A percentile compares a stretch with the other conserved stretches of the same genome.
phyloP scores from a whole-genome alignment of 2,888 invertebrate genomes.

The Ophioninae sp. region DNA sequence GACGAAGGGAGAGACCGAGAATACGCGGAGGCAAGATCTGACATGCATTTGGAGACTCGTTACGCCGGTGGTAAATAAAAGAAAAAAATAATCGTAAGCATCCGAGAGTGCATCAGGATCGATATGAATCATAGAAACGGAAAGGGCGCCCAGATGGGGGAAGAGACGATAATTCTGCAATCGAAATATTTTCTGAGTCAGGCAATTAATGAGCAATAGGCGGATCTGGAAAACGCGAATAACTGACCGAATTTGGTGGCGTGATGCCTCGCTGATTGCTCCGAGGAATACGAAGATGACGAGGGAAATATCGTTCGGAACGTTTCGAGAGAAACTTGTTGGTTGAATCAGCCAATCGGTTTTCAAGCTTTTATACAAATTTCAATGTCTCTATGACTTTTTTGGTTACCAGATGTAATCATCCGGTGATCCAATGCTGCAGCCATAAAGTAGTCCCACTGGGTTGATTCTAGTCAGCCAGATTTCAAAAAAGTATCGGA shows the following conservation, averaged over 20 bases:
- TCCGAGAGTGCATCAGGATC: neutral
- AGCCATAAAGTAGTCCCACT: too few relatives aligned
- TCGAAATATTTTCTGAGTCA: constrained; percentile 35
- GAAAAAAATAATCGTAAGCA: neutral
- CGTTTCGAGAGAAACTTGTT: neutral
- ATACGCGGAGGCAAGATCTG: neutral
- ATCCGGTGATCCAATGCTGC: too few relatives aligned
- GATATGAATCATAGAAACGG: constrained; percentile 2
- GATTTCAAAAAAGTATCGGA: too few relatives aligned
- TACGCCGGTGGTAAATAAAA: neutral
- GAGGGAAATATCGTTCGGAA: neutral
- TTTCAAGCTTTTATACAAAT: too few relatives aligned
- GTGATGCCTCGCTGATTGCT: constrained; percentile 54
- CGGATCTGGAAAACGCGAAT: constrained; percentile 19
- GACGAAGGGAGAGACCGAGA: neutral
- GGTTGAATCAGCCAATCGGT: neutral
- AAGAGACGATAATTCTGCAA: constrained; percentile 20
- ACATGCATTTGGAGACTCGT: constrained; percentile 18
- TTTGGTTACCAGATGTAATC: too few relatives aligned
- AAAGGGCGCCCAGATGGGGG: neutral
- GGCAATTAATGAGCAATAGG: constrained; percentile 53
- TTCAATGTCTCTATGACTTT: too few relatives aligned
- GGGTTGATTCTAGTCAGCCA: too few relatives aligned
- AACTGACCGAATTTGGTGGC: constrained; percentile 44
- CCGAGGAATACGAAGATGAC: constrained; percentile 6